Evolutionary conservation across 2,113 vertebrate genomes (phyloP), one percentile per base, ranked within the genome.

Genomic region (Alosa alosa): DNA sequence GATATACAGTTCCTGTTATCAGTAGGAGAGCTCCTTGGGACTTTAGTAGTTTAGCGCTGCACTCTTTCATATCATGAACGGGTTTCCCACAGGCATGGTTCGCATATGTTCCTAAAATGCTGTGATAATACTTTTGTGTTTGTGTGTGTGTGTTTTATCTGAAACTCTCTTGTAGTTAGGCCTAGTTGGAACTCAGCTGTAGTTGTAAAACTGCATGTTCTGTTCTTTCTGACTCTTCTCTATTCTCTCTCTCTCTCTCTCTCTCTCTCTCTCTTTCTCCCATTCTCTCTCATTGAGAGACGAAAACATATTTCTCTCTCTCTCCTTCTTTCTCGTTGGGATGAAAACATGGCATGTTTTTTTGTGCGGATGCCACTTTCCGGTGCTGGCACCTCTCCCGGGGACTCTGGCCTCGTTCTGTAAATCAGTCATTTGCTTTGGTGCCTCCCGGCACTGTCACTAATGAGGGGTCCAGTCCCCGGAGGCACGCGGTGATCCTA

Each of bases 301-400:
- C 2, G 41, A 4, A 44, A 44, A 44, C 41, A 44, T 22, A 49
- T n/a, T 17, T 44, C 81, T 41, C 84, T 25, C 57, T 11, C 68
- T 15, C 25, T 78, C 72, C 13, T 4, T 36, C 72, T 78, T 36
- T 41, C 82, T 49, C 11, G 60, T 60, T 83, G 55, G 44, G n/a
- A 82, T 81, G 82, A 82, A 86, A 82, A 83, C 82, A 84, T 78
- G 72, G 72, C 72, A 31, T 78, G 0, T 44, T 44, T 44, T 44
- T 44, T 39, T 78, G 31, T 17, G 25, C 11, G 13, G 72, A 78
- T 17, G 72, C 72, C 72, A 78, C 72, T 78, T 31, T 3, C 72
- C 31, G 47, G 47, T 49, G 47, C 41, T 25, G 72, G 25, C 72
- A 78, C 72, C 25, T 78, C 72, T 78, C 72, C 36, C 72, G 31